Conservation (phyloP, 2,888 invertebrate genomes). For the Dorcus hopei region DNA sequence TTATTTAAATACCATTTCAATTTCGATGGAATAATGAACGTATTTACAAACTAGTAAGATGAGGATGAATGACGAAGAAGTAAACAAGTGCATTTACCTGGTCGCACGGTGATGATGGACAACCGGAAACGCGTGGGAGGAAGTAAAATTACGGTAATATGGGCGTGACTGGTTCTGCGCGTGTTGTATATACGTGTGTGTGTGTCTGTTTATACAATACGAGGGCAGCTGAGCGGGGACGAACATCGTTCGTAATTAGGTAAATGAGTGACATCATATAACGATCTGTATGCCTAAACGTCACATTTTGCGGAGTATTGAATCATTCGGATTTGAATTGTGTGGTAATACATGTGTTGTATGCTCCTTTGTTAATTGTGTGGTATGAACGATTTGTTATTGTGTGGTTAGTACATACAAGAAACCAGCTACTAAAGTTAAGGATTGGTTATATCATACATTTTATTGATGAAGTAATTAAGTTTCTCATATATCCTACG, state of each 20-base stretch:
- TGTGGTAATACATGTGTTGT: no score
- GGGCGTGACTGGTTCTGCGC: constrained; percentile 20
- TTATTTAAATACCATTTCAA: no score
- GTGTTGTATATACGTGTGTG: constrained; percentile 1
- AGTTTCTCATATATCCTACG: no score
- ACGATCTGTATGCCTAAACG: neutral
- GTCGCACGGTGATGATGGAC: constrained; percentile 19
- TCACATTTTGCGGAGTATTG: neutral
- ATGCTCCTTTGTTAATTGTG: no score
- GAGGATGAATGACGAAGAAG: neutral
- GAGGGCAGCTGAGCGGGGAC: neutral
- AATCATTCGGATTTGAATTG: no score
- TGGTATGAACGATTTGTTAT: no score
- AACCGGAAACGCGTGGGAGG: constrained; percentile 33
- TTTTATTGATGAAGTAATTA: no score
- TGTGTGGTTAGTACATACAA: no score
- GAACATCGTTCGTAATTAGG: constrained; percentile 6
- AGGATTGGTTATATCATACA: no score
- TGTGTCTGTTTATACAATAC: constrained; percentile 7
- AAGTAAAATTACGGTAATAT: constrained; percentile 33
- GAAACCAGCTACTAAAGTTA: no score
- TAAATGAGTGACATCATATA: constrained; percentile 7
- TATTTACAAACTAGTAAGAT: no score
- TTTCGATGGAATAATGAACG: no score
- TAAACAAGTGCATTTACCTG: constrained; percentile 22